These are phyloP conservation scores for Theocolax elegans DNA, from an alignment of 1,140 invertebrate species.

Conservation along the genomic window DNA sequence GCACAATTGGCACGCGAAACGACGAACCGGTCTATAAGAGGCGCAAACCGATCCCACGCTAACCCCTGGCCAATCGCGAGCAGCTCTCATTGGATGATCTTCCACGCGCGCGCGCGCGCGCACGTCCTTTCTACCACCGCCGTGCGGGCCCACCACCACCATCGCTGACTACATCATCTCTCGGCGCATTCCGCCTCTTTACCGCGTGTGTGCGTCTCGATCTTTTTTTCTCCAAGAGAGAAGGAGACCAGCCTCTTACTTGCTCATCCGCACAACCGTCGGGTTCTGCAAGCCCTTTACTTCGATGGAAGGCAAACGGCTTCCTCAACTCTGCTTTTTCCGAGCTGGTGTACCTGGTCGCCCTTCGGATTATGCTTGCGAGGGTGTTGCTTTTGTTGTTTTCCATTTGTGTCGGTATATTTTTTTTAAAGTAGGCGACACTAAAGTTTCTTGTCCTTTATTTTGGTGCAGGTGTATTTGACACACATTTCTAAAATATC, in stretches of 20 bases:
- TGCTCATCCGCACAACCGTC: not conserved
- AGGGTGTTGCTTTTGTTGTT: too few relatives aligned
- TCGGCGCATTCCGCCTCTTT: not conserved
- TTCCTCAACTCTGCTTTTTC: not conserved
- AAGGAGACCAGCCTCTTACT: not conserved
- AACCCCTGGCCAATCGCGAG: slow-evolving; percentile 45
- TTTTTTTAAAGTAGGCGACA: too few relatives aligned
- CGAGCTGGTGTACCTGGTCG: not conserved
- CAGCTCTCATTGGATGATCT: slow-evolving; percentile 35
- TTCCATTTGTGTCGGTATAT: too few relatives aligned
- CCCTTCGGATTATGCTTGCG: not conserved
- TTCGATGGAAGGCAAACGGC: not conserved
- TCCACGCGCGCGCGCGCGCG: slow-evolving; percentile 13
- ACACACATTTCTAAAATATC: too few relatives aligned
- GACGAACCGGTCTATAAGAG: slow-evolving; percentile 49
- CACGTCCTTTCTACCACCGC: slow-evolving; percentile 41
- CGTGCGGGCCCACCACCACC: not conserved
- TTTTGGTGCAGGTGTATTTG: too few relatives aligned
- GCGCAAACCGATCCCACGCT: slow-evolving; percentile 43
- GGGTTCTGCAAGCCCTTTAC: not conserved
- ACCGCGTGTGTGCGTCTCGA: too few relatives aligned
- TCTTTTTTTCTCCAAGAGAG: not conserved
- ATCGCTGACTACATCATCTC: not conserved
- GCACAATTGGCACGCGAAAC: slow-evolving; percentile 44
- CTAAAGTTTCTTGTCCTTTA: too few relatives aligned